These are phyloP conservation scores for Rhagoletis pomonella DNA, from an alignment of 1,140 invertebrate species.

Conservation along the genomic window DNA sequence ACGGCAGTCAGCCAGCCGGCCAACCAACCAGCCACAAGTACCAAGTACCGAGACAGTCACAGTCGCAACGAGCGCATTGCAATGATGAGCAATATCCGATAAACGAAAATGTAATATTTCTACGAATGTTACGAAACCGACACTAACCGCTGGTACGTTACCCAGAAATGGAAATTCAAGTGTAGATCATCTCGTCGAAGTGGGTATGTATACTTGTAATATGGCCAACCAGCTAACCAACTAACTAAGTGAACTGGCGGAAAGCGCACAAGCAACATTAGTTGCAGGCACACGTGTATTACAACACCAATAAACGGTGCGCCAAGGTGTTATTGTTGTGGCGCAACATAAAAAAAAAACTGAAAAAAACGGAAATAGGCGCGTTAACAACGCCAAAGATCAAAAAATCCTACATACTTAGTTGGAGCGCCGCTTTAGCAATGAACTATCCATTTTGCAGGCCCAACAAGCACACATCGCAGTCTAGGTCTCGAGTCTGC, in stretches of 20 bases:
- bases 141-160: conserved; percentile 49
- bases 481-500: not conserved
- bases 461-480: not conserved
- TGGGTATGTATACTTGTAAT: not conserved
- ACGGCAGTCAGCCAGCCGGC: not conserved
- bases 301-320: not conserved
- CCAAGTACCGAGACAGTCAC: not conserved
- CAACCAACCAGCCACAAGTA: not conserved
- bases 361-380: conserved; percentile 56
- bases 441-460: too few relatives aligned
- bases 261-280: not conserved
- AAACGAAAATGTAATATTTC: conserved; percentile 53
- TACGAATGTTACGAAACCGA: conserved; percentile 39
- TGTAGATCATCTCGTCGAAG: conserved; percentile 37
- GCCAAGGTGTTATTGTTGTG: not conserved
- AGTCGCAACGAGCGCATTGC: not conserved
- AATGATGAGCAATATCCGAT: conserved; percentile 27
- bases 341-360: not conserved
- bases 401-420: not conserved
- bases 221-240: not conserved
- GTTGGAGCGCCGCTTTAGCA: not conserved
- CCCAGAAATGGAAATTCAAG: conserved; percentile 55
- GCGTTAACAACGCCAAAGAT: conserved; percentile 36
- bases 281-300: not conserved
- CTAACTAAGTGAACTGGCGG: not conserved